phyloP scores from a whole-genome alignment of 2,797 vertebrate genomes.

The Cheirogaleus major region DNA sequence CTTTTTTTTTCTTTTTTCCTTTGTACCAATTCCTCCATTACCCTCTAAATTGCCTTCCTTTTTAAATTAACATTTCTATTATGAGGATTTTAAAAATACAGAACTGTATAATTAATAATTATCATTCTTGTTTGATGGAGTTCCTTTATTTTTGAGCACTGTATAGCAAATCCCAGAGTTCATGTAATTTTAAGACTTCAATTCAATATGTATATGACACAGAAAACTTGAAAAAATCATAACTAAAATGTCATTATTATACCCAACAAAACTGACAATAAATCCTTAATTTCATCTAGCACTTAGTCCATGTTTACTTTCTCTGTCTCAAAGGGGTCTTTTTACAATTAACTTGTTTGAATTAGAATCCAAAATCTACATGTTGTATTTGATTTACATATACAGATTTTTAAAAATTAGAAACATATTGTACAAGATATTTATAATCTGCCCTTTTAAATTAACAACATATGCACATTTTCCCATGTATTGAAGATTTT shows the following conservation, averaged over 20 bases:
- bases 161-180: conserved; percentile 1
- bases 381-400: conserved; percentile 34
- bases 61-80: background rate
- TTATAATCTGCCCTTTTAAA: conserved; percentile 36
- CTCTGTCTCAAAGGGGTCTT: conserved; percentile 13
- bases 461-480: conserved; percentile 26
- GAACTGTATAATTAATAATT: background rate
- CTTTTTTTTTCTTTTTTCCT: too few relatives aligned
- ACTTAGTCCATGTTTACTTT: background rate
- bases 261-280: background rate
- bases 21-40: too few relatives aligned
- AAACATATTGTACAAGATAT: conserved; percentile 5
- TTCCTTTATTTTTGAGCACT: conserved; percentile 14
- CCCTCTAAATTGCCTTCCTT: background rate
- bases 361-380: conserved; percentile 14
- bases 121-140: background rate
- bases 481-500: conserved; percentile 38
- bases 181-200: background rate
- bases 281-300: background rate
- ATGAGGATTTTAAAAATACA: conserved; percentile 25
- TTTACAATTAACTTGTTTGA: conserved; percentile 45
- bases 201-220: background rate
- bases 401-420: conserved; percentile 39
- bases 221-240: background rate
- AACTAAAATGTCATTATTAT: background rate